Evolutionary conservation across 1,140 invertebrate genomes (phyloP), one percentile per base, ranked within the genome.

Genomic region (Archivesica marissinica): DNA sequence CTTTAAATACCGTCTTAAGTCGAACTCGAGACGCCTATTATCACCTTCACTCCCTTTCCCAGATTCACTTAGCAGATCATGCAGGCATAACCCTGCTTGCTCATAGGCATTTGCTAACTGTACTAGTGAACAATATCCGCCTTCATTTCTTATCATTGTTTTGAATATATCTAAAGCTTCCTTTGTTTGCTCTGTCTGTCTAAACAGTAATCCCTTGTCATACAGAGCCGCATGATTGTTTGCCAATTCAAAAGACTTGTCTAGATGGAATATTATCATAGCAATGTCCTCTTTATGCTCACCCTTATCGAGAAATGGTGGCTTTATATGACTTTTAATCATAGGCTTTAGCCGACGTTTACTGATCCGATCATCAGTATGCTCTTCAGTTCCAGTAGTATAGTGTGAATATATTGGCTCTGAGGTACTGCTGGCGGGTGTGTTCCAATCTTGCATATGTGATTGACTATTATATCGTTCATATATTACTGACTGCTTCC

Each of bases 1-100:
- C 30, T 79, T 79, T 15, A 79, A 79, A 79, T 66, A 79, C 4
- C 7, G 3, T n/a, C 39, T 47, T 61, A 79, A 66, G 15, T 79
- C 38, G 4, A 35, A 30, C 35, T 79, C 59, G 11, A 33, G 0
- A 20, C 25, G 2, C 1, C 68, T 38, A 9, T n/a, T 13, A 47
- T 52, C 20, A 4, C 17, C 33, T 41, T 47, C 23, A n/a, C 35
- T 74, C 33, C 35, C 35, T 25, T 44, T 41, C 0, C 2, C 39
- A 9, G 68, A 44, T 23, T 72, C 38, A 3, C 13, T 9, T 20
- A 76, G 25, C 1, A 76, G n/a, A 11, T 76, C 74, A 20, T 38
- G 25, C 15, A 66, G 28, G 52, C 77, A 79, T 25, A 47, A 52
- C 0, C n/a, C 77, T 44, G 59, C 39, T 35, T 79, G 77, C 38